Evolutionary conservation across 2,113 vertebrate species (phyloP), one percentile per base, ranked within the genome.

Genomic region (Etheostoma spectabile): DNA sequence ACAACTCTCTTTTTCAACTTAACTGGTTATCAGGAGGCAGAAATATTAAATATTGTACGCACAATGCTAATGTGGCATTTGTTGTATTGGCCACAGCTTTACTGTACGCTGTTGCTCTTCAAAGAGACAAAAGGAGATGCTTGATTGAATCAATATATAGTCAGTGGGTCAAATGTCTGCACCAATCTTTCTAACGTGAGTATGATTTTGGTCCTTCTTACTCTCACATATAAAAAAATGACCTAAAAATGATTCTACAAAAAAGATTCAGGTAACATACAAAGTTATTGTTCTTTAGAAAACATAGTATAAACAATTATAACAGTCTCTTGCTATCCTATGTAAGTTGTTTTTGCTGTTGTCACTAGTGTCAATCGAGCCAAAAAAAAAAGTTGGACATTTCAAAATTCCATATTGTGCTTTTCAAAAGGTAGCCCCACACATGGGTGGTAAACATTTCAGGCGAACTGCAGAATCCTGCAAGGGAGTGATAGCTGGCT

Each of bases 241-340:
- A 85, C 77, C 90, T 94, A 92, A 78, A 94, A 95, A 92, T 89
- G 70, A 93, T 87, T 83, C 91, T 95, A 93, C 88, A 95, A 95
- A 95, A 93, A 94, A 88, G 74, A 86, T 90, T 92, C 70, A 80
- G 83, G 95, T 86, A 76, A 93, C 92, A 93, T 94, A 94, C 75
- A 95, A 94, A 93, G 91, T 92, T 92, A 88, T 92, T 93, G 88
- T 92, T 93, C 91, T 91, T 95, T 95, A 94, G 85, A 95, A 95
- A 95, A 95, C 80, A 92, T 95, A 94, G 82, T 30, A 30, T 30
- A 92, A 92, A 93, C 91, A 94, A 88, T 92, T 89, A 86, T 95
- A 95, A 95, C 95, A 95, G 95, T 96, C 95, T 95, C 88, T 94
- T 86, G 90, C 85, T 93, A 82, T 85, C 48, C 82, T 92, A 91